A percentile compares a stretch with the other conserved stretches of the same genome.
phyloP scores from a whole-genome alignment of 1,140 invertebrate species.

The Drosophila eugracilis region DNA sequence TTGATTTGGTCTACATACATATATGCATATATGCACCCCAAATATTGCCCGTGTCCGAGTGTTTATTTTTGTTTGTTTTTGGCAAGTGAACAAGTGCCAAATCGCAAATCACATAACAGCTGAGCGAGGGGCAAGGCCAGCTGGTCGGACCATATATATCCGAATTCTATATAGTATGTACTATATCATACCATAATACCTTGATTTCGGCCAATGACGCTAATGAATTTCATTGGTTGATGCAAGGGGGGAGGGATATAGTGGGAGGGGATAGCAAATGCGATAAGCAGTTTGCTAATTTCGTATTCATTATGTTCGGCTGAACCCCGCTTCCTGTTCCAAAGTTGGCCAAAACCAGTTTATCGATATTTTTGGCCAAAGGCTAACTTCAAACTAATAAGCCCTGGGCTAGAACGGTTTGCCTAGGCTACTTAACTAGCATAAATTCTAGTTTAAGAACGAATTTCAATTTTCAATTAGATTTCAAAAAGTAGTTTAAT shows the following conservation, averaged over 20 bases:
- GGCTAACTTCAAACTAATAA: neutral
- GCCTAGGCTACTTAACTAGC: neutral
- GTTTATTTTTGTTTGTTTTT: slow-evolving; percentile 34
- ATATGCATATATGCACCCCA: neutral
- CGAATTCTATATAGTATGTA: slow-evolving; percentile 17
- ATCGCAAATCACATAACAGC: slow-evolving; percentile 72
- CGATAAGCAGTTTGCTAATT: slow-evolving; percentile 25
- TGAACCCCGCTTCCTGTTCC: slow-evolving; percentile 40
- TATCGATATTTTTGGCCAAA: slow-evolving; percentile 6
- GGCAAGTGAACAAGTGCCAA: slow-evolving; percentile 52
- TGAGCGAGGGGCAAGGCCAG: slow-evolving; percentile 74
- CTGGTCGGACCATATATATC: slow-evolving; percentile 47
- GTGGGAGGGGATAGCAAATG: neutral
- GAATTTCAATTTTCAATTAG: neutral
- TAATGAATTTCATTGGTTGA: slow-evolving; percentile 12
- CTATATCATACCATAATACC: slow-evolving; percentile 26
- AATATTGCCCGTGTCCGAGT: slow-evolving; percentile 1
- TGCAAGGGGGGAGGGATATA: too few species aligned
- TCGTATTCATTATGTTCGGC: slow-evolving; percentile 40
- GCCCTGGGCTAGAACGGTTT: slow-evolving; percentile 1
- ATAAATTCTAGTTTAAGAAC: neutral
- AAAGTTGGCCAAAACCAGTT: slow-evolving; percentile 35
- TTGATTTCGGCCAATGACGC: slow-evolving; percentile 69
- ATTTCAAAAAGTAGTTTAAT: too few species aligned
- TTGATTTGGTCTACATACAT: neutral